Conservation (phyloP, 2,113 vertebrate genomes). For the Synchiropus splendidus region DNA sequence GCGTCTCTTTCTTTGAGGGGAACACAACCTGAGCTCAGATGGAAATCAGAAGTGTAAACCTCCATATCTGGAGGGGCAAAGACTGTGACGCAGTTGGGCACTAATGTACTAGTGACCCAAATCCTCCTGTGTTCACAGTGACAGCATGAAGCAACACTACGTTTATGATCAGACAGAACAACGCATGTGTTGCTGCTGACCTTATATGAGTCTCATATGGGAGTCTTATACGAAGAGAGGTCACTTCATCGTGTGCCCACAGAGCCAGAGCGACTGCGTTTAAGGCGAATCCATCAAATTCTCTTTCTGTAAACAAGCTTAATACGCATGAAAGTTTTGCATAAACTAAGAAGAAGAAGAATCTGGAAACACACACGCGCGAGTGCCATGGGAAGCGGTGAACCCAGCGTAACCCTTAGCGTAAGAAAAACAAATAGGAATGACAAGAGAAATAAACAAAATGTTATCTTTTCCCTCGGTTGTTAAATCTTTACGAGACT, state of each 20-base stretch:
- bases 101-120: constrained; percentile 18
- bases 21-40: constrained; percentile 8
- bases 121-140: constrained; percentile 21
- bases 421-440: constrained; percentile 35
- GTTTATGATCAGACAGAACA: too few relatives aligned
- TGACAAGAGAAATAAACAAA: constrained; percentile 45
- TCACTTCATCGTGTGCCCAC: too few relatives aligned
- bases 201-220: too few relatives aligned
- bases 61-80: constrained; percentile 2
- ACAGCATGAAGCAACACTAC: constrained; percentile 14
- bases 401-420: constrained; percentile 25
- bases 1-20: constrained; percentile 2
- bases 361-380: constrained; percentile 37
- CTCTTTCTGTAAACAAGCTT: constrained; percentile 34
- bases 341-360: constrained; percentile 36
- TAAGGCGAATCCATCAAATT: constrained; percentile 30
- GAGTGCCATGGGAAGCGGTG: constrained; percentile 24
- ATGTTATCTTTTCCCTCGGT: constrained; percentile 45
- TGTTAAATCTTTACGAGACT: constrained; percentile 49
- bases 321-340: constrained; percentile 44
- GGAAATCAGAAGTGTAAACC: constrained; percentile 14
- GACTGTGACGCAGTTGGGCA: constrained; percentile 1
- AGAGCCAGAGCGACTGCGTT: constrained; percentile 26
- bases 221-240: too few relatives aligned
- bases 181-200: too few relatives aligned